These are phyloP conservation scores for Danio jaintianensis DNA, from an alignment of 2,797 vertebrate genomes.

Conservation along the genomic window DNA sequence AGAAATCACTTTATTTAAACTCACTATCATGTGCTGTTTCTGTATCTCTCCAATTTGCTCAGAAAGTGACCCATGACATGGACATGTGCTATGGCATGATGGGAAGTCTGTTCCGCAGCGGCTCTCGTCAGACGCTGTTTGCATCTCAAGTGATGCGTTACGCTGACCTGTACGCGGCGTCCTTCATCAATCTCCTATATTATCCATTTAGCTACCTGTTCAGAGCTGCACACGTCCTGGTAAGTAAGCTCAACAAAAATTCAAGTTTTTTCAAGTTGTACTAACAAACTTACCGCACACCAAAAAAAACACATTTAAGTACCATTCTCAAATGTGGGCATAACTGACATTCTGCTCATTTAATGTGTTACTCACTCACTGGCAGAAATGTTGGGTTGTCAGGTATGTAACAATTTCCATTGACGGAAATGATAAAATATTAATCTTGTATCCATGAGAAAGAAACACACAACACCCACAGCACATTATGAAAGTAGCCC, in stretches of 20 bases:
- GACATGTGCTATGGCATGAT: slow-evolving; percentile 94
- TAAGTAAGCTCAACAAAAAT: slow-evolving; percentile 77
- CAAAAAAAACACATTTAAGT: too few relatives aligned
- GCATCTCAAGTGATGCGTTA: slow-evolving; percentile 91
- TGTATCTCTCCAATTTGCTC: slow-evolving; percentile 2
- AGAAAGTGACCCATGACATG: slow-evolving; percentile 94
- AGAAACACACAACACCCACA: too few relatives aligned
- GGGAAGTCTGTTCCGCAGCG: slow-evolving; percentile 89
- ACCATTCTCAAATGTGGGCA: too few relatives aligned
- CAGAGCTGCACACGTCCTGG: slow-evolving; percentile 87
- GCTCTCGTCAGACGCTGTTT: slow-evolving; percentile 86
- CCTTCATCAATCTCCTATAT: slow-evolving; percentile 90
- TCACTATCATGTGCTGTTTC: not conserved
- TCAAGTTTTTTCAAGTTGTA: too few relatives aligned
- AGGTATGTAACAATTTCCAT: too few relatives aligned
- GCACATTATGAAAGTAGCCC: too few relatives aligned
- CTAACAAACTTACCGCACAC: too few relatives aligned
- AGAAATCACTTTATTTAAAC: not conserved
- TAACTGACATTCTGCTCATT: too few relatives aligned
- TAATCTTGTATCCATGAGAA: too few relatives aligned
- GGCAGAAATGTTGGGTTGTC: too few relatives aligned
- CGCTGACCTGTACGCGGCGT: slow-evolving; percentile 87
- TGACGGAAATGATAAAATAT: too few relatives aligned
- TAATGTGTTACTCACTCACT: too few relatives aligned
- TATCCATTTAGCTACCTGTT: slow-evolving; percentile 93